Percentiles rank a stretch among this genome's conserved stretches.
These are phyloP conservation scores for Amblyraja radiata DNA, from an alignment of 2,797 vertebrate genomes.

Conservation along the genomic window DNA sequence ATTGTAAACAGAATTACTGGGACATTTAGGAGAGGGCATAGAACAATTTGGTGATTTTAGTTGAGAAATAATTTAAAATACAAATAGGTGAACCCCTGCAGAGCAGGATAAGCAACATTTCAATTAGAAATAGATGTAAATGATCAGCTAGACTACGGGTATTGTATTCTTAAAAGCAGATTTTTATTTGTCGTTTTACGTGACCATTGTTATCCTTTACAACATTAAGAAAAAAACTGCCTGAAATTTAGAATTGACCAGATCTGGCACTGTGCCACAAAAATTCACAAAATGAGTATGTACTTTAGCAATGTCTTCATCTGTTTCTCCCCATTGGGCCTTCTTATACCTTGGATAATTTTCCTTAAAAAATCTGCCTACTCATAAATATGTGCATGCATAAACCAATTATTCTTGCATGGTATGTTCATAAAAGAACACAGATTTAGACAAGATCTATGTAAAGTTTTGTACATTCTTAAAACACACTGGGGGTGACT, in stretches of 20 bases:
- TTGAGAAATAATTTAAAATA: neutral
- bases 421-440: neutral
- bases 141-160: neutral
- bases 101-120: neutral
- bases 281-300: neutral
- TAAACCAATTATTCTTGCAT: neutral
- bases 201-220: neutral
- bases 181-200: neutral
- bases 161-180: neutral
- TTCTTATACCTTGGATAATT: neutral
- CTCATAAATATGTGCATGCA: neutral
- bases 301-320: neutral
- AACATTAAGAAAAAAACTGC: neutral
- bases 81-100: neutral
- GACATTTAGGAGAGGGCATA: neutral
- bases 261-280: neutral
- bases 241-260: neutral
- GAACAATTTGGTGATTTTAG: slow-evolving; percentile 15
- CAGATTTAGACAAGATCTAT: neutral
- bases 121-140: slow-evolving; percentile 22
- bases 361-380: neutral
- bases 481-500: neutral
- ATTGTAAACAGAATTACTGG: neutral
- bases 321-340: neutral
- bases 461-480: neutral